Conservation (phyloP, 2,888 invertebrate species). For the Netelia virgata region DNA sequence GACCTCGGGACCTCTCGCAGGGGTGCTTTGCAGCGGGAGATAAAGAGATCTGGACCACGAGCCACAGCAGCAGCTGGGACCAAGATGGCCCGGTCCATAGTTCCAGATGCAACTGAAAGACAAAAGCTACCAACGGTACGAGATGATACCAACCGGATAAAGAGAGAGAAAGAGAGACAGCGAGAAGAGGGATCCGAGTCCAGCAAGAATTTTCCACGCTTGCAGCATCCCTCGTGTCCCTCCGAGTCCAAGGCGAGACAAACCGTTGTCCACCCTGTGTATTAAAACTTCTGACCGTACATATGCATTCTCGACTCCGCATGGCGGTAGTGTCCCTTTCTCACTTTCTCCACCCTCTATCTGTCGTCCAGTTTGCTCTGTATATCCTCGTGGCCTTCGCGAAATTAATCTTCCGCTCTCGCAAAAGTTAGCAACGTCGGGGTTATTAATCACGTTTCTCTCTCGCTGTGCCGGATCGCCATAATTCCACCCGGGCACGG, state of each 20-base stretch:
- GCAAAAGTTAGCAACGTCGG: slow-evolving; percentile 78
- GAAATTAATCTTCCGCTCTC: slow-evolving; percentile 79
- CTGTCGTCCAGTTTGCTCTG: slow-evolving; percentile 40
- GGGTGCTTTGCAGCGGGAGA: slow-evolving; percentile 48
- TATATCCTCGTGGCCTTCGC: slow-evolving; percentile 55
- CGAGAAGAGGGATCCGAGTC: slow-evolving; percentile 9
- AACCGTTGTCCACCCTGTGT: slow-evolving; percentile 70
- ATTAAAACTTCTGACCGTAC: slow-evolving; percentile 75
- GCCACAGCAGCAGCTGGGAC: slow-evolving; percentile 34
- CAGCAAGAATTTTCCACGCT: slow-evolving; percentile 40
- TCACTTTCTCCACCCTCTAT: slow-evolving; percentile 41
- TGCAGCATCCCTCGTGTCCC: neutral
- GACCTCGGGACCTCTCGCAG: slow-evolving; percentile 47
- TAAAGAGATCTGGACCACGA: slow-evolving; percentile 37
- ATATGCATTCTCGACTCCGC: slow-evolving; percentile 1
- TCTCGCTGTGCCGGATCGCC: slow-evolving; percentile 73
- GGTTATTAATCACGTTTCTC: slow-evolving; percentile 77
- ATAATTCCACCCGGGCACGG: slow-evolving; percentile 74
- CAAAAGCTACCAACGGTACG: slow-evolving; percentile 20
- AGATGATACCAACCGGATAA: slow-evolving; percentile 16
- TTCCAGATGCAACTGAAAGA: slow-evolving; percentile 20
- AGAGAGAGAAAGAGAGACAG: neutral
- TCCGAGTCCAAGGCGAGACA: slow-evolving; percentile 55
- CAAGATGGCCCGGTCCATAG: slow-evolving; percentile 3
- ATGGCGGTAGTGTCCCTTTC: slow-evolving; percentile 25